A percentile compares a stretch with the other conserved stretches of the same genome.
These are phyloP conservation scores for Eucriotettix oculatus DNA, from an alignment of 2,888 invertebrate species.

Conservation along the genomic window DNA sequence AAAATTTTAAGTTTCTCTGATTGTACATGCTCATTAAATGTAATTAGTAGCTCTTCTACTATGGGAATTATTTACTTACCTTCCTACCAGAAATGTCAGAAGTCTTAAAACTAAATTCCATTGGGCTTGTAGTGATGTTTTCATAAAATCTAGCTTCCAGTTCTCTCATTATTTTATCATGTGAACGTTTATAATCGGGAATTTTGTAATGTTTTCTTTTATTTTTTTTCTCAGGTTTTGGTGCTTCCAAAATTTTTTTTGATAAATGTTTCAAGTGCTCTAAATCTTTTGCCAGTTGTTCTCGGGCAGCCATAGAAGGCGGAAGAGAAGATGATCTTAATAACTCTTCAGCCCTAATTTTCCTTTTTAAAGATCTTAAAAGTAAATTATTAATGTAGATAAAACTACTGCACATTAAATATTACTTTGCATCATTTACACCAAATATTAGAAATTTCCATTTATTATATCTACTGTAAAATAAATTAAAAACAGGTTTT, in stretches of 20 bases:
- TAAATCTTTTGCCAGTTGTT: slow-evolving; percentile 18
- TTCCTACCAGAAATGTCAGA: slow-evolving; percentile 31
- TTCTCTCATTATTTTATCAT: slow-evolving; percentile 24
- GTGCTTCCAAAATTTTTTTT: background rate
- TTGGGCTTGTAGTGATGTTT: slow-evolving; percentile 35
- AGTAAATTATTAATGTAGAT: too few species aligned
- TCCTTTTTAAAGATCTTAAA: slow-evolving; percentile 41
- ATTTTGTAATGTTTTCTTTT: slow-evolving; percentile 8
- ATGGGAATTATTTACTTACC: background rate
- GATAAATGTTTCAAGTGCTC: background rate
- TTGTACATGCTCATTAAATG: background rate
- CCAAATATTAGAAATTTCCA: too few species aligned
- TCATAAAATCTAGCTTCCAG: slow-evolving; percentile 26
- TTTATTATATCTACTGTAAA: too few species aligned
- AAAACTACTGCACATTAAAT: too few species aligned
- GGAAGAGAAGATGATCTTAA: slow-evolving; percentile 45
- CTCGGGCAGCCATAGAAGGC: slow-evolving; percentile 48
- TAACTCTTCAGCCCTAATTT: slow-evolving; percentile 52
- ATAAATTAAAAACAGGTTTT: too few species aligned
- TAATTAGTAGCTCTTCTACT: too few species aligned
- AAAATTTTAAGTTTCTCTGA: background rate
- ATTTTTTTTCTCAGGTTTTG: background rate
- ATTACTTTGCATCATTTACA: too few species aligned
- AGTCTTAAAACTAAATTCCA: slow-evolving; percentile 35
- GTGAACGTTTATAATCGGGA: slow-evolving; percentile 23